Base-by-base conservation (phyloP, 2,797 vertebrate species). In the Limnodromus scolopaceus region DNA sequence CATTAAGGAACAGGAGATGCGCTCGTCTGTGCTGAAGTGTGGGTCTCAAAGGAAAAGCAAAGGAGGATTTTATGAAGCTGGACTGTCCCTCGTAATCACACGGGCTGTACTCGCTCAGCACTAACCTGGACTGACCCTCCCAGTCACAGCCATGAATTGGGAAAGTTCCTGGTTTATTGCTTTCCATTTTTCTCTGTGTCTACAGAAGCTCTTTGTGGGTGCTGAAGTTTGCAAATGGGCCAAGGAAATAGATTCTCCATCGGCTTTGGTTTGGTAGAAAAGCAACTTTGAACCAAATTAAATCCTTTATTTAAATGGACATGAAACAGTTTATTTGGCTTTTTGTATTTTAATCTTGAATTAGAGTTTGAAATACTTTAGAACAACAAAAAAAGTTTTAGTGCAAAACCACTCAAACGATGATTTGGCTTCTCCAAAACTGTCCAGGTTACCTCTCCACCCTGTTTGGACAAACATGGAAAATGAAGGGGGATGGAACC, bases 21-120 rank as follows among this genome's bases (percentile, higher is more conserved):
- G 0, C 34, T 57, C 1, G 1, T n/a, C 58, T 36, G 10, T 4
- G 3, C 38, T 16, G 34, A 64, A 51, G 57, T 0, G 1, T 9
- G 54, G 34, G 10, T 20, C 89, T 68, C 16, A 0, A 16, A 58
- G 64, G 74, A 36, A n/a, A 53, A 39, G 16, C 25, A 18, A 30
- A 43, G 55, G 10, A 75, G 48, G 41, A 7, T 82, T 91, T 78
- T 34, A 45, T 39, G 32, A 30, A 43, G 58, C 39, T 30, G 53
- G 78, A 13, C 78, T 76, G 77, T 39, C 28, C 53, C 32, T 53
- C 25, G 3, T 43, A 61, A 64, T 69, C 39, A 12, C 51, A 1
- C 0, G 20, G 38, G n/a, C 68, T 60, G 71, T 25, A 5, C 22
- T 45, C 3, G 2, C 11, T 1, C 2, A 18, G 30, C 49, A 2